These are phyloP conservation scores for Chrysina gloriosa DNA, from an alignment of 2,888 invertebrate genomes.

Conservation along the genomic window DNA sequence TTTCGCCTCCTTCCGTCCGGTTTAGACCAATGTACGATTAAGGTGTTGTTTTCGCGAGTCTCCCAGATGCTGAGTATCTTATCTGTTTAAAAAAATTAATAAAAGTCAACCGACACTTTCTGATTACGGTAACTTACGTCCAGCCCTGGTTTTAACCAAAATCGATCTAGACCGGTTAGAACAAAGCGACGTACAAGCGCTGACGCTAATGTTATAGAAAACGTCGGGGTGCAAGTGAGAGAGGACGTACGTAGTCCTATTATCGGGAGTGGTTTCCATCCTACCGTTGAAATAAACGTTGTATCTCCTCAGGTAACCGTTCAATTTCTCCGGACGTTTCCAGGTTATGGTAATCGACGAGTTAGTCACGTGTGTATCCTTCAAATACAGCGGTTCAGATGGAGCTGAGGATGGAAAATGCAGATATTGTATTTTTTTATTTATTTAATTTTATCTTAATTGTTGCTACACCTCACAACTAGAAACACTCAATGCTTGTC, in stretches of 20 bases:
- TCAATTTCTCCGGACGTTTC: conserved; percentile 4
- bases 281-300: background rate
- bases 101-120: background rate
- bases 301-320: conserved; percentile 16
- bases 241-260: background rate
- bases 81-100: background rate
- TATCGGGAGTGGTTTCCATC: background rate
- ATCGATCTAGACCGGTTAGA: background rate
- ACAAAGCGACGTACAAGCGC: conserved; percentile 4
- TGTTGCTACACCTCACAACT: too few species aligned
- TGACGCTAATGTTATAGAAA: background rate
- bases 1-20: background rate
- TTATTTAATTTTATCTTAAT: too few species aligned
- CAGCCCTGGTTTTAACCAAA: background rate
- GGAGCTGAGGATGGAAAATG: too few species aligned
- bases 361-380: background rate
- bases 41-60: background rate
- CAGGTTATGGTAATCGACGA: conserved; percentile 8
- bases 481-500: too few species aligned
- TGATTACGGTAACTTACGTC: conserved; percentile 7
- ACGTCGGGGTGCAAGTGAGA: background rate
- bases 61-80: background rate
- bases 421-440: too few species aligned
- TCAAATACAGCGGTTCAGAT: background rate
- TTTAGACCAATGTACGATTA: background rate